Conservation (phyloP, 37 sponge, comb jelly and placozoan species). For the Chondrilla cf. caribensis region DNA sequence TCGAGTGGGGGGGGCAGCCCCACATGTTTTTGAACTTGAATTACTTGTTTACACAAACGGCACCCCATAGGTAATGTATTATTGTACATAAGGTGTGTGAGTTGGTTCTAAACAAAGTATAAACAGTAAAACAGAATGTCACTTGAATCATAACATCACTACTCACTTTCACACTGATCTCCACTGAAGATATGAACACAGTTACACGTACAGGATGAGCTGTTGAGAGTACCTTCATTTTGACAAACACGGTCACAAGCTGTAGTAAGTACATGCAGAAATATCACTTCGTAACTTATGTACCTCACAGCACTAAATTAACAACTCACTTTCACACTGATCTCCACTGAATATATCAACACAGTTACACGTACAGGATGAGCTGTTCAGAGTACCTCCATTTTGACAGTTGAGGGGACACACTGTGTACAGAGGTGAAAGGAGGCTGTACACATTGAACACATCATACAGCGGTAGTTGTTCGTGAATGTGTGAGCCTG, state of each 20-base stretch:
- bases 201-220: not conserved
- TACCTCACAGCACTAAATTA: no score
- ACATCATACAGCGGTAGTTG: not conserved
- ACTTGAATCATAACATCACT: no score
- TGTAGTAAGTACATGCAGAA: no score
- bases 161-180: not conserved
- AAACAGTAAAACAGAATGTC: no score
- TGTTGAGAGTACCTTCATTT: not conserved
- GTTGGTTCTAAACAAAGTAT: no score
- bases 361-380: slow-evolving; percentile 1
- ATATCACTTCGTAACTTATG: no score
- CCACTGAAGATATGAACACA: not conserved
- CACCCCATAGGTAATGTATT: no score
- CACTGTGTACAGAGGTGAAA: not conserved
- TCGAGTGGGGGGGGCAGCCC: no score
- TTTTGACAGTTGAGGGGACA: not conserved
- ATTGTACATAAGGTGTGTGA: no score
- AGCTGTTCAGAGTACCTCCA: not conserved
- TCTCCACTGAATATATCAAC: not conserved
- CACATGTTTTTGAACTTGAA: no score
- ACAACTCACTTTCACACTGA: not conserved
- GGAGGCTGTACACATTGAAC: not conserved
- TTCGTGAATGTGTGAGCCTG: not conserved
- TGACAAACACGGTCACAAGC: not conserved
- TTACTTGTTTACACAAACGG: no score